phyloP scores from a whole-genome alignment of 2,797 vertebrate genomes.

The Sebastes itinus region DNA sequence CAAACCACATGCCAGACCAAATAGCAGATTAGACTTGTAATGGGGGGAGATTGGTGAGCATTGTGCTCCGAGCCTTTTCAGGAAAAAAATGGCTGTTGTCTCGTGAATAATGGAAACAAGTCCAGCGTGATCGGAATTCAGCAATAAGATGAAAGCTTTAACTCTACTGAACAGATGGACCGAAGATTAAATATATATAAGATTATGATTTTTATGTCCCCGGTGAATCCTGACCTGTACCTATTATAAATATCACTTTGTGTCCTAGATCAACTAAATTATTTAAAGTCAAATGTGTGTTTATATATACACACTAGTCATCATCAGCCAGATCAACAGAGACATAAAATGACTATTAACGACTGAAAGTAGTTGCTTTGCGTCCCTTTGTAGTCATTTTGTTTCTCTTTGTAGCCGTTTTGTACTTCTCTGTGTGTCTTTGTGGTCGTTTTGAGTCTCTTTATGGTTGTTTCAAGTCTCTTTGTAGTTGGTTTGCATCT shows the following conservation, averaged over 20 bases:
- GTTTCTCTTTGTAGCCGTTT: neutral
- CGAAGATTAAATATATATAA: neutral
- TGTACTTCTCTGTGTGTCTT: neutral
- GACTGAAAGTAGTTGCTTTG: neutral
- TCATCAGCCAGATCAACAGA: neutral
- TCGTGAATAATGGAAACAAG: slow-evolving; percentile 26
- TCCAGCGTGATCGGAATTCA: slow-evolving; percentile 13
- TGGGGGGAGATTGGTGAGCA: slow-evolving; percentile 29
- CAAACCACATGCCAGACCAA: slow-evolving; percentile 58
- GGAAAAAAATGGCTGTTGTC: slow-evolving; percentile 12
- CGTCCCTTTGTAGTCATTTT: neutral
- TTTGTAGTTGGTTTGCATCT: neutral
- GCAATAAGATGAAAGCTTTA: slow-evolving; percentile 1
- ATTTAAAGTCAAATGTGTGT: neutral
- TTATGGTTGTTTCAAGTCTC: too few relatives aligned
- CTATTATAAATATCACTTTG: neutral
- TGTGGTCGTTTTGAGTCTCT: neutral
- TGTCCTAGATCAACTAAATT: neutral
- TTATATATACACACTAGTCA: neutral
- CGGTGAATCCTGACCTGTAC: neutral
- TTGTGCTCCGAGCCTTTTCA: slow-evolving; percentile 6
- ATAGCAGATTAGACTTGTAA: slow-evolving; percentile 57
- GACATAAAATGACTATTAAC: neutral
- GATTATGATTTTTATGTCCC: neutral
- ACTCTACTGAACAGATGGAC: slow-evolving; percentile 17